A percentile compares a stretch with the other conserved stretches of the same genome.
Evolutionary conservation across 1,140 invertebrate genomes (phyloP).

Genomic region (Drosophila quadrilineata): DNA sequence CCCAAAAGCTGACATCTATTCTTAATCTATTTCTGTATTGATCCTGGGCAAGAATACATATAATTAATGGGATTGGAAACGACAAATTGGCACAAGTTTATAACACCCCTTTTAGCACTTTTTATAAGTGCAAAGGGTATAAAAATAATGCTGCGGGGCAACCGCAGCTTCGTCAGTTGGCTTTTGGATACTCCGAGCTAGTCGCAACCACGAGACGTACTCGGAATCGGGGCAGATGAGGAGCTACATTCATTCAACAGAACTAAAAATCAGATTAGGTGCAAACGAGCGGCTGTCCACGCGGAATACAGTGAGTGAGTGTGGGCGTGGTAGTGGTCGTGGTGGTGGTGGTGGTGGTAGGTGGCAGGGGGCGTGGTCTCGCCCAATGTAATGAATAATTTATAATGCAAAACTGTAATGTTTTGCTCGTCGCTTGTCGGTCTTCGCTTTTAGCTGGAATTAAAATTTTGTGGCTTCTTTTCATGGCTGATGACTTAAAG

Average conservation of each 20-base stretch:
- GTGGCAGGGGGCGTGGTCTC: conserved; percentile 45
- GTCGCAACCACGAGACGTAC: conserved; percentile 15
- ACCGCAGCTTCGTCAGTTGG: conserved; percentile 41
- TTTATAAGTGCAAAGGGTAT: no score
- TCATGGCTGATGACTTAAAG: conserved; percentile 40
- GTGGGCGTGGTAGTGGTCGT: conserved; percentile 11
- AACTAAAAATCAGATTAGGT: conserved; percentile 80
- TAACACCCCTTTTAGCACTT: no score
- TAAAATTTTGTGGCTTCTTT: conserved; percentile 68
- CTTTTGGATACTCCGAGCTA: background rate
- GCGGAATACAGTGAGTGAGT: no score
- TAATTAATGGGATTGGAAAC: no score
- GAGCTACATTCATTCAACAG: conserved; percentile 48
- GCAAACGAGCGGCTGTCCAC: conserved; percentile 73
- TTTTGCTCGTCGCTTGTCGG: no score
- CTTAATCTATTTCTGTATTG: no score
- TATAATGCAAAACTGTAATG: conserved; percentile 58
- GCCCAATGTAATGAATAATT: conserved; percentile 74
- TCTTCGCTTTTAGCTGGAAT: conserved; percentile 68
- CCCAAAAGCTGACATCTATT: no score
- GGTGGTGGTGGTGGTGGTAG: background rate
- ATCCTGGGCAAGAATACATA: no score
- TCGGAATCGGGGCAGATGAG: background rate
- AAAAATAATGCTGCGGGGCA: conserved; percentile 49
- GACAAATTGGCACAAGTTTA: no score